Base-by-base conservation (phyloP, 37 sponge, comb jelly and placozoan genomes). In the Eunapius fragilis region DNA sequence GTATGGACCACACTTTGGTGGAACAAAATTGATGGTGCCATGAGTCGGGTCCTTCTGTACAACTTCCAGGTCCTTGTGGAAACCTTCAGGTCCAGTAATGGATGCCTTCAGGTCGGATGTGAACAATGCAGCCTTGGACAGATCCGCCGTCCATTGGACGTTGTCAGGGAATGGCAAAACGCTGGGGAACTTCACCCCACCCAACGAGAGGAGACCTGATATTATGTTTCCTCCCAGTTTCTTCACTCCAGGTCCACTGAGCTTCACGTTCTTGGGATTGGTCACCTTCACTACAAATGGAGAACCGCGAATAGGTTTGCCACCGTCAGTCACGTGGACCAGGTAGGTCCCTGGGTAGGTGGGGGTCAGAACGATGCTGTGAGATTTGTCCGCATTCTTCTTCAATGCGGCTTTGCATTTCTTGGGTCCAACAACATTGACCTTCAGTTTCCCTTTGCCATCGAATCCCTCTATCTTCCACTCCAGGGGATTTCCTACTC, bases 281-380 rank as follows among this genome's bases (percentile, higher is more conserved):
- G 82, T 32, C 10, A 82, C 82, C 38, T 71, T 82, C 72, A 82
- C 82, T 22, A 25, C 25, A 47, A 82, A 82, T 2, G 82, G 82
- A 34, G 82, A 82, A 0, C 82, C 82, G 37, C 72, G 82, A n/a
- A 82, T 45, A 5, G 72, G 47, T 34, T 82, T 71, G 2, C 48
- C 82, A 82, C 72, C 37, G 45, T 72, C 70, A 22, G 34, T 25
- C 12, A 82, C 38, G 31, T 70, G 70, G 70, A 69, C 45, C 10
- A 72, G 27, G 47, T 82, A 82, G 4, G 32, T 23, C 3, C 82
- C 82, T 72, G 82, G 3, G n/a, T 33, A 32, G 25, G 37, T 72
- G 13, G 71, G 82, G 1, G 71, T 28, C 14, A 72, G 71, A 58
- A 58, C 58, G 22, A 58, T 17, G 14, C 19, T 58, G 58, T 58